phyloP scores from a whole-genome alignment of 2,888 invertebrate genomes.

The Coremacera marginata region DNA sequence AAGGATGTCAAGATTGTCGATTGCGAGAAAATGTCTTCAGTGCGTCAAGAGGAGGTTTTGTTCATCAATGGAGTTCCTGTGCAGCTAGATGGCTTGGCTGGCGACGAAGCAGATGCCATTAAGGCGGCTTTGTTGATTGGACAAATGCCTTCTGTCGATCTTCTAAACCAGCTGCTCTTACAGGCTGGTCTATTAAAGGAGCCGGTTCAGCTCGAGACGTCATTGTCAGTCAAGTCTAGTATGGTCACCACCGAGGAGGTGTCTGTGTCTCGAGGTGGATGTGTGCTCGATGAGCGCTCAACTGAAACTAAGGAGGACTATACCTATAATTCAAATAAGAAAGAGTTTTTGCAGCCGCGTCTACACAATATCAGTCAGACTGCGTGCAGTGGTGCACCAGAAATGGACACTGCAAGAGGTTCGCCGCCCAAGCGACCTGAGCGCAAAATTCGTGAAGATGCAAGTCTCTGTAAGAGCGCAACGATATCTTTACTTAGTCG shows the following conservation, averaged over 20 bases:
- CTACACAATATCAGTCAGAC: slow-evolving; percentile 26
- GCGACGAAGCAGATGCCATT: slow-evolving; percentile 77
- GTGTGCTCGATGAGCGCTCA: slow-evolving; percentile 78
- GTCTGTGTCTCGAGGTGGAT: slow-evolving; percentile 76
- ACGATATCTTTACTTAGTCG: not conserved
- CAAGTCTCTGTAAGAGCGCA: not conserved
- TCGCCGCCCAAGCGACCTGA: not conserved
- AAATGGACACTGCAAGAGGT: not conserved
- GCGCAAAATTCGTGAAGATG: not conserved
- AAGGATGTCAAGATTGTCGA: slow-evolving; percentile 80
- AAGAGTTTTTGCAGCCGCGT: slow-evolving; percentile 77
- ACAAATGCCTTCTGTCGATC: slow-evolving; percentile 79
- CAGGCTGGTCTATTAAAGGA: slow-evolving; percentile 77
- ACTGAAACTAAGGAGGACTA: slow-evolving; percentile 80
- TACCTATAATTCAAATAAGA: slow-evolving; percentile 76
- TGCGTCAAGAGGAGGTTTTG: slow-evolving; percentile 79
- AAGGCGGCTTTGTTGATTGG: slow-evolving; percentile 78
- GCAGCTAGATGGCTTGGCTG: slow-evolving; percentile 76
- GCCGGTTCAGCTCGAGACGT: slow-evolving; percentile 79
- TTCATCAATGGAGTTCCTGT: slow-evolving; percentile 80
- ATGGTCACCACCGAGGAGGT: slow-evolving; percentile 80
- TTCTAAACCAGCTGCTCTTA: slow-evolving; percentile 77
- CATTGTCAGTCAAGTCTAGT: slow-evolving; percentile 78
- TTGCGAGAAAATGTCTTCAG: slow-evolving; percentile 79
- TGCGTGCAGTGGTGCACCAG: too few relatives aligned